Percentiles rank a stretch among this genome's conserved stretches.
phyloP scores from a whole-genome alignment of 2,888 invertebrate species.

The Lamproptera curius region DNA sequence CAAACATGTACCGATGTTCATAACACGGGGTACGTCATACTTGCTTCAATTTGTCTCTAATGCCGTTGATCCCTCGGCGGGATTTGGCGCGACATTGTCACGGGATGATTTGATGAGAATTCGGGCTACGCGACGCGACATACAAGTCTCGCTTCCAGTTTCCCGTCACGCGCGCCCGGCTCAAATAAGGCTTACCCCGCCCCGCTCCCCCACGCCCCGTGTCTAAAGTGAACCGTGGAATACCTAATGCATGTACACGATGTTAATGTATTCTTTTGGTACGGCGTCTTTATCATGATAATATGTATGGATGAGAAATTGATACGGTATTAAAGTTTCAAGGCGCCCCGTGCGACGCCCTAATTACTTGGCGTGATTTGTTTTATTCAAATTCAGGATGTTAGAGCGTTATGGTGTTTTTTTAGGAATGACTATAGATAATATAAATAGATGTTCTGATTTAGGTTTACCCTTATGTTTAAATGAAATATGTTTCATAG shows the following conservation, averaged over 20 bases:
- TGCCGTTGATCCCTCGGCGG: slow-evolving; percentile 69
- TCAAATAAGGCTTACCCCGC: slow-evolving; percentile 70
- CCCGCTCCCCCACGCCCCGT: slow-evolving; percentile 52
- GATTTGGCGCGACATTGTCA: slow-evolving; percentile 72
- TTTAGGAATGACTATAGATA: no score
- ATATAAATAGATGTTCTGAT: no score
- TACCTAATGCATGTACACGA: slow-evolving; percentile 58
- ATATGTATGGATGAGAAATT: slow-evolving; percentile 17
- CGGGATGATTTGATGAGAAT: slow-evolving; percentile 74
- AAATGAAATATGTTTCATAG: slow-evolving; percentile 2
- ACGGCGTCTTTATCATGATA: slow-evolving; percentile 24
- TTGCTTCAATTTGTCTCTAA: slow-evolving; percentile 68
- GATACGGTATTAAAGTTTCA: slow-evolving; percentile 15
- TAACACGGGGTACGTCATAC: slow-evolving; percentile 36
- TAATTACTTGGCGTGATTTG: no score
- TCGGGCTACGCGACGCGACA: slow-evolving; percentile 56
- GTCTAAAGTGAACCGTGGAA: slow-evolving; percentile 64
- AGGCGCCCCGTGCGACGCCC: neutral
- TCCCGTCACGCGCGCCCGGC: slow-evolving; percentile 72
- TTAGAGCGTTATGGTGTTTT: no score
- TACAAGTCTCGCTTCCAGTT: slow-evolving; percentile 68
- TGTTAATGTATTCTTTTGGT: slow-evolving; percentile 29
- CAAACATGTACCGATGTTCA: slow-evolving; percentile 20
- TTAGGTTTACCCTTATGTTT: no score
- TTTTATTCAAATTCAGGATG: no score